Evolutionary conservation across 2,113 vertebrate species (phyloP).

Genomic region (Crocuta crocuta): DNA sequence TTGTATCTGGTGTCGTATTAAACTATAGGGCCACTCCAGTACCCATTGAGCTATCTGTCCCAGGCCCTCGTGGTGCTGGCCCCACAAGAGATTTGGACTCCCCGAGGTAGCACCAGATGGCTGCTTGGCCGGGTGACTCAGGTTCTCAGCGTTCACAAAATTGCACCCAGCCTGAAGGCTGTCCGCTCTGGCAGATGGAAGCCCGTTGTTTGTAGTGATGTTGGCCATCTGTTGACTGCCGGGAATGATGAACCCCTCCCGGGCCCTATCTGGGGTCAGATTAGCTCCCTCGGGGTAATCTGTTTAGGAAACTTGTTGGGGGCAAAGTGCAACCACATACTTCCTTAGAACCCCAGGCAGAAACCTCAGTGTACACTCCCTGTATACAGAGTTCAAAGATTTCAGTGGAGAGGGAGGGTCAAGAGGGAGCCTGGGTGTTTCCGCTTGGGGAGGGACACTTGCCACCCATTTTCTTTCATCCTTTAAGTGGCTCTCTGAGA

Average conservation of each 20-base stretch:
- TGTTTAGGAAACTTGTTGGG: neutral
- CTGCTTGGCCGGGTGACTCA: neutral
- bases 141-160: neutral
- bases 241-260: neutral
- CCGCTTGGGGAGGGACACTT: neutral
- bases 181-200: conserved; percentile 64
- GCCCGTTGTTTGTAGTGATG: neutral
- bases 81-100: neutral
- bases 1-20: neutral
- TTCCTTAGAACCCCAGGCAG: neutral
- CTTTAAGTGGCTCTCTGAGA: neutral
- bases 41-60: neutral
- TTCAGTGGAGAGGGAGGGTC: neutral
- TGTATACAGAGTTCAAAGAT: neutral
- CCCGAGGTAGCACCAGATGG: conserved; percentile 40
- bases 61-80: neutral
- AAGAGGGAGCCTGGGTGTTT: no score
- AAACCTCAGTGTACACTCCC: neutral
- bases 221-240: conserved; percentile 55
- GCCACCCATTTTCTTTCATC: neutral
- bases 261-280: neutral
- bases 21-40: neutral
- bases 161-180: conserved; percentile 2
- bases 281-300: neutral
- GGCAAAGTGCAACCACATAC: neutral